Evolutionary conservation across 2,113 vertebrate species (phyloP), one percentile per base, ranked within the genome.

Genomic region (Prolemur simus): DNA sequence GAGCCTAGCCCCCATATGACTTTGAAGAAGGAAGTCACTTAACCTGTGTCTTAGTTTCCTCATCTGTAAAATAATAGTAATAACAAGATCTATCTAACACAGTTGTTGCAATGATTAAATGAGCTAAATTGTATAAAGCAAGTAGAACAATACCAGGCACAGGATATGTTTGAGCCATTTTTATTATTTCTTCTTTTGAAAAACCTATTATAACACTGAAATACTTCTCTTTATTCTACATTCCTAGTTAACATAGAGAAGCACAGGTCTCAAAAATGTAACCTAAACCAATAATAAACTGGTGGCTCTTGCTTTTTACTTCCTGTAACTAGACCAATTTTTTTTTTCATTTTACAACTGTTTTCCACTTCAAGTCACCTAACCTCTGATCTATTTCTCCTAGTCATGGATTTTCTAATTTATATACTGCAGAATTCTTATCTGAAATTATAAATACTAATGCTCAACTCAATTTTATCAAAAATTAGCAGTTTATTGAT

Each of bases 401-500:
- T 68, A 52, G 1, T 54, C 71, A 82, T 37, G 4, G 9, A 45
- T 80, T 91, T 76, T 74, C 87, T 93, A 83, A 87, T 47, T 93
- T 95, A 89, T 34, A 89, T 52, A 91, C 17, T 82, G 42, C 15
- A 91, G 56, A 69, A 29, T 49, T 23, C 37, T n/a, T 89, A 91
- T 25, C 74, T 97, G 45, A 97, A 94, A 91, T 83, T 94, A 73
- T 66, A 93, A 94, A 91, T 63, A 94, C 34, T 78, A 95, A 94
- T 83, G 37, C 10, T 74, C n/a, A 94, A 86, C 17, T 94, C 63
- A 91, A 56, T 71, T 29, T 89, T 89, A 95, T 64, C 15, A 89
- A 92, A 91, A 71, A 34, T 60, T 45, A 93, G 63, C 52, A 83
- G 54, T 1, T 73, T 52, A 20, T 11, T 94, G 45, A 93, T 82